phyloP scores from a whole-genome alignment of 2,797 vertebrate genomes.

The Pseudochaenichthys georgianus region DNA sequence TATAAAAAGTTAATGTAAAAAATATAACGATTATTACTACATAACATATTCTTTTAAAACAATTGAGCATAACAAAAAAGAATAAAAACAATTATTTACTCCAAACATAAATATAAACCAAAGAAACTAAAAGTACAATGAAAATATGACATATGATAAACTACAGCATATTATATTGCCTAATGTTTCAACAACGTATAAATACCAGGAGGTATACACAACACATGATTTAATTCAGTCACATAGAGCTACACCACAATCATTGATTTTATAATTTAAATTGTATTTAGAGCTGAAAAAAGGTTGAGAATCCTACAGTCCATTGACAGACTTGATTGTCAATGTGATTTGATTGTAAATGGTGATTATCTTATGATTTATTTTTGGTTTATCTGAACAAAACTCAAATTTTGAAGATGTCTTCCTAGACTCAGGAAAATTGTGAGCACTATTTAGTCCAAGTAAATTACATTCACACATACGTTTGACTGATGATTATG shows the following conservation, averaged over 20 bases:
- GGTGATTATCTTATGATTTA: not conserved
- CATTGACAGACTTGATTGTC: not conserved
- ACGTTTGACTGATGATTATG: not conserved
- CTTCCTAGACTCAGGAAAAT: not conserved
- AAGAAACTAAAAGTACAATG: too few species aligned
- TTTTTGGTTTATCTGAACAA: too few species aligned
- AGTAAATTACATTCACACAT: not conserved
- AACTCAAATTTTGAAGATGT: not conserved
- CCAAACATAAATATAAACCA: too few species aligned
- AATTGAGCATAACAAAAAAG: too few species aligned
- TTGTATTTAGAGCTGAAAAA: not conserved
- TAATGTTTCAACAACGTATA: not conserved
- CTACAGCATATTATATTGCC: too few species aligned
- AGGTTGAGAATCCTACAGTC: too few species aligned
- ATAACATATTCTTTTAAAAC: too few species aligned
- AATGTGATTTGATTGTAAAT: not conserved
- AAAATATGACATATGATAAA: too few species aligned
- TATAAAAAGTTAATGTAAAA: too few species aligned
- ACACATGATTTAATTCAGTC: not conserved
- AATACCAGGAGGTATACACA: not conserved
- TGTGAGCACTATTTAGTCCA: not conserved
- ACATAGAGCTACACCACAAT: not conserved
- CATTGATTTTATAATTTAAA: fast-evolving
- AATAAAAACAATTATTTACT: too few species aligned
- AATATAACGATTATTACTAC: too few species aligned